These are phyloP conservation scores for Cherax quadricarinatus DNA, from an alignment of 1,140 invertebrate species.

Conservation along the genomic window DNA sequence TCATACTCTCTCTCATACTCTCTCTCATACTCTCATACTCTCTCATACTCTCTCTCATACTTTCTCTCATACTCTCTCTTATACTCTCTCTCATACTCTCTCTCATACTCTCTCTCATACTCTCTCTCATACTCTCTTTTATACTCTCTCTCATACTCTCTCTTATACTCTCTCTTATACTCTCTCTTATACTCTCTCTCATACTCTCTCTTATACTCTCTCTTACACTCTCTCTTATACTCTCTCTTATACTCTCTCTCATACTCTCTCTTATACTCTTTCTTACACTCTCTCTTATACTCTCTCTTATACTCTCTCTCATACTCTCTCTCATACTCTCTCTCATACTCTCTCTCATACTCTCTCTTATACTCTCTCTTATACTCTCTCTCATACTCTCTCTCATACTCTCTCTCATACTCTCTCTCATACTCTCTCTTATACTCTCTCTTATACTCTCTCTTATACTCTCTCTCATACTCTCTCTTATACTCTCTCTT, in stretches of 20 bases:
- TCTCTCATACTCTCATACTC: not conserved
- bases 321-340: too few relatives aligned
- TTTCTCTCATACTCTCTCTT: not conserved
- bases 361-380: not conserved
- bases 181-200: not conserved
- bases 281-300: not conserved
- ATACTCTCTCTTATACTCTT: too few relatives aligned
- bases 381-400: not conserved
- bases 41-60: not conserved
- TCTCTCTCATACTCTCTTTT: not conserved
- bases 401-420: not conserved
- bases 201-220: not conserved
- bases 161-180: not conserved
- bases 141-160: not conserved
- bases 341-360: too few relatives aligned
- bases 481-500: not conserved
- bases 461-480: not conserved
- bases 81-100: not conserved
- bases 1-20: not conserved
- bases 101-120: not conserved
- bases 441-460: not conserved
- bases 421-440: not conserved
- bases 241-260: too few relatives aligned
- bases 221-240: not conserved
- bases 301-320: too few relatives aligned